Evolutionary conservation across 2,888 invertebrate genomes (phyloP), one percentile per base, ranked within the genome.

Genomic region (Phengaris arion): DNA sequence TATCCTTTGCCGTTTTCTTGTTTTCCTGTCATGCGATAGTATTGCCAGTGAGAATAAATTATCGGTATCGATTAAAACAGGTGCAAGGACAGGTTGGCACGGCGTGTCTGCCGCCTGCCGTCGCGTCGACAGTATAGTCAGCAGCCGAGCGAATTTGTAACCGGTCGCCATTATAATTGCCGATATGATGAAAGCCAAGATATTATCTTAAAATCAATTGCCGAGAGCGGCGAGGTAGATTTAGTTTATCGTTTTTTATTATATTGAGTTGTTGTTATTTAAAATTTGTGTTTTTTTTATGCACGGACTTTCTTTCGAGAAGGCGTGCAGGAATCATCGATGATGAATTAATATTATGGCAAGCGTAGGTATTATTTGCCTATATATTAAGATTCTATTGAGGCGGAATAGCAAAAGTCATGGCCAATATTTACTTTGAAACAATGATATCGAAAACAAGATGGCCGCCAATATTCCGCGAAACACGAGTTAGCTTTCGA

Each of bases 401-500:
- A 48, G 48, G 8, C 48, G 0, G 10, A 4, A 12, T 59, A 22
- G 3, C 22, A 64, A 45, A 64, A 64, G 45, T 35, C 64, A 64
- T 64, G 1, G 12, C 6, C 35, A 45, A 4, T 35, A 64, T 35
- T 12, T 22, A 48, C 6, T 35, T 35, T 13, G 22, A 35, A 64
- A 64, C 64, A 69, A 69, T 69, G 46, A 64, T 13, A 69, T 69
- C 48, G 69, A 57, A 59, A 59, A 74, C 69, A 69, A 51, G 54
- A 74, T 77, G 68, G 73, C 55, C 9, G 75, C 48, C 51, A 51
- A 57, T 77, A 75, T 64, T 12, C 74, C 68, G 74, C 59, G 74
- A 46, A 22, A 70, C 54, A 74, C 76, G 75, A 35, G 77, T 76
- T 77, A 76, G 77, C 79, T 80, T 81, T 81, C 80, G 77, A 79